Evolutionary conservation across 2,113 vertebrate genomes (phyloP).

Genomic region (Kryptolebias marmoratus): DNA sequence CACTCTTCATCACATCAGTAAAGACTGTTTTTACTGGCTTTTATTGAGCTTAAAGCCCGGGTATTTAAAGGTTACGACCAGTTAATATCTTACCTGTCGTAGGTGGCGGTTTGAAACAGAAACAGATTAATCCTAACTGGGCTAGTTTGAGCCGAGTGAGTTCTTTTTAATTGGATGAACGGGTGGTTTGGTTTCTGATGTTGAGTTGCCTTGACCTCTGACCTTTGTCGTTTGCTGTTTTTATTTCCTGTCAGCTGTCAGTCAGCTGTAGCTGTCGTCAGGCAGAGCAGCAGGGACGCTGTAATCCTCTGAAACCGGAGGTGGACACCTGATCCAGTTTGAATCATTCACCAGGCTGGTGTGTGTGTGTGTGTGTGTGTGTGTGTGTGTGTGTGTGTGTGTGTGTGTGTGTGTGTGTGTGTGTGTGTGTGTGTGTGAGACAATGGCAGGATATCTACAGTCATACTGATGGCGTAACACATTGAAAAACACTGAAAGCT

Average conservation of each 20-base stretch:
- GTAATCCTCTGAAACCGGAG: constrained; percentile 66
- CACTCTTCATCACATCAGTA: too few relatives aligned
- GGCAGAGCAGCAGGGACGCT: constrained; percentile 64
- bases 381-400: constrained; percentile 13
- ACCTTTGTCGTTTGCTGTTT: not conserved
- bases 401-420: constrained; percentile 28
- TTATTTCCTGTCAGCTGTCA: not conserved
- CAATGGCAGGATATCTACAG: constrained; percentile 78
- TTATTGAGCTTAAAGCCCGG: too few relatives aligned
- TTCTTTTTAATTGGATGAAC: too few relatives aligned
- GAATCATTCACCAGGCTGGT: constrained; percentile 71
- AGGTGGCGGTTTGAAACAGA: too few relatives aligned
- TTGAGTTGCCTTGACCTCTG: not conserved
- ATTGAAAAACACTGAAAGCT: constrained; percentile 56
- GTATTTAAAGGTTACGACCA: too few relatives aligned
- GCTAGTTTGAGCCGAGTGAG: too few relatives aligned
- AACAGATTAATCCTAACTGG: too few relatives aligned
- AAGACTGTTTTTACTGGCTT: too few relatives aligned
- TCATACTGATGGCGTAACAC: constrained; percentile 27
- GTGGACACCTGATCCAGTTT: constrained; percentile 62
- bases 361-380: constrained; percentile 23
- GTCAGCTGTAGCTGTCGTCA: constrained; percentile 55
- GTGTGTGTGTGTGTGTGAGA: constrained; percentile 43
- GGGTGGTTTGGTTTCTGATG: not conserved
- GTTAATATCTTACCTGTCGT: too few relatives aligned